Percentiles rank a stretch among this genome's conserved stretches.
These are phyloP conservation scores for Norana najaformis DNA, from an alignment of 2,888 invertebrate genomes.

Conservation along the genomic window DNA sequence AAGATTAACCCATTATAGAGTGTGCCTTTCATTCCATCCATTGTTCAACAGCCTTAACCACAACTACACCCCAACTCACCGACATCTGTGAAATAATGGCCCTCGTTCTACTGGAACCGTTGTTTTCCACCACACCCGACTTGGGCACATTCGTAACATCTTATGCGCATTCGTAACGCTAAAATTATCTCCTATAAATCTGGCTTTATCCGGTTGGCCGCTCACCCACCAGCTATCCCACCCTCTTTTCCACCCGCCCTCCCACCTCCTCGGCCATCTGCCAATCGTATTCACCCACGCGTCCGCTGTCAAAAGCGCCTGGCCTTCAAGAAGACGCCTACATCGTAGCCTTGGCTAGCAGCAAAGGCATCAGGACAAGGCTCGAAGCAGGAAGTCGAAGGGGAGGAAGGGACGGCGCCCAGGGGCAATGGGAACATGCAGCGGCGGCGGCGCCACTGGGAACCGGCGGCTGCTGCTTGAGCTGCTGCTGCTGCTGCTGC, in stretches of 20 bases:
- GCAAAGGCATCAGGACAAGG: neutral
- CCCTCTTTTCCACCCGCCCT: neutral
- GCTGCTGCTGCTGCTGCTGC: neutral
- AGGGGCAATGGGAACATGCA: neutral
- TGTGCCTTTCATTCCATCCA: too few relatives aligned
- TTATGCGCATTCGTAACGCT: neutral
- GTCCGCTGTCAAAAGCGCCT: neutral
- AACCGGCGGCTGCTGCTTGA: neutral
- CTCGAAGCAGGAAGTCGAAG: neutral
- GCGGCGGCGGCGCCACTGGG: neutral
- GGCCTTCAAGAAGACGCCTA: neutral
- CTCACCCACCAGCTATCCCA: neutral
- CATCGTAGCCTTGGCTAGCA: neutral
- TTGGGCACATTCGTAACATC: neutral
- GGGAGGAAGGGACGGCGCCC: neutral
- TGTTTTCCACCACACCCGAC: slow-evolving; percentile 13
- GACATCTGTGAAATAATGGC: neutral
- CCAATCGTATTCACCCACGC: neutral
- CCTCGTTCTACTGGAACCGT: neutral
- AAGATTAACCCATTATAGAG: too few relatives aligned
- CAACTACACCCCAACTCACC: neutral
- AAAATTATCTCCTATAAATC: slow-evolving; percentile 1
- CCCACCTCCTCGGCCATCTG: neutral
- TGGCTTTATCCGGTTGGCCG: neutral
- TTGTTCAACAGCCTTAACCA: neutral